Conservation (phyloP, 2,113 vertebrate species). For the Galbula dea region DNA sequence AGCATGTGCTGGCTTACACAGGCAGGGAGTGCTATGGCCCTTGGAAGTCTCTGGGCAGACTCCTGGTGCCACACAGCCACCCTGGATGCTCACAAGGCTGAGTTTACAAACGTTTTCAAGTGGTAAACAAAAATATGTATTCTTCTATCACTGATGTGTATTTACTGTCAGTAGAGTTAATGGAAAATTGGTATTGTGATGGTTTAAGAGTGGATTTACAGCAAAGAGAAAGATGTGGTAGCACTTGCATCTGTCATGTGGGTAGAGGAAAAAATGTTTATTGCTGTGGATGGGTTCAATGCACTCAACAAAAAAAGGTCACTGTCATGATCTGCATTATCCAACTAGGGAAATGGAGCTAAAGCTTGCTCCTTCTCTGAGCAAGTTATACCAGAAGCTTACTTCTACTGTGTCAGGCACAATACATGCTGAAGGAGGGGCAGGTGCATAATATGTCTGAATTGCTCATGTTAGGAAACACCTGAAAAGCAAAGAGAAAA, state of each 20-base stretch:
- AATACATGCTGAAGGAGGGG: neutral
- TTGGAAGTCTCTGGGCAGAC: neutral
- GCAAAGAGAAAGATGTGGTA: neutral
- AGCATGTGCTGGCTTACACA: rapidly evolving
- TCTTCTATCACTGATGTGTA: neutral
- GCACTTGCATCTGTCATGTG: rapidly evolving
- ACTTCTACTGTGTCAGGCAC: neutral
- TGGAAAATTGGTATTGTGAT: neutral
- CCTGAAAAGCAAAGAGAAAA: neutral
- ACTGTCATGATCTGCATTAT: neutral
- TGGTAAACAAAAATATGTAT: neutral
- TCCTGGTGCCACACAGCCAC: neutral
- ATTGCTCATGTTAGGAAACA: neutral
- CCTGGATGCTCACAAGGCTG: neutral
- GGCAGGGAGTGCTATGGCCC: neutral
- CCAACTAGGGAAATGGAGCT: neutral
- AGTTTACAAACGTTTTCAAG: neutral
- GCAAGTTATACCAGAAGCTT: neutral
- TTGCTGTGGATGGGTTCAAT: neutral
- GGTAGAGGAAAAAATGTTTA: neutral
- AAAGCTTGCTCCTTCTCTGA: neutral
- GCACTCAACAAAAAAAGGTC: neutral
- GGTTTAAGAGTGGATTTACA: neutral
- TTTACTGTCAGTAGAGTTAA: neutral
- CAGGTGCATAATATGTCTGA: neutral